Conservation (phyloP, 2,797 vertebrate species). For the Myripristis murdjan region DNA sequence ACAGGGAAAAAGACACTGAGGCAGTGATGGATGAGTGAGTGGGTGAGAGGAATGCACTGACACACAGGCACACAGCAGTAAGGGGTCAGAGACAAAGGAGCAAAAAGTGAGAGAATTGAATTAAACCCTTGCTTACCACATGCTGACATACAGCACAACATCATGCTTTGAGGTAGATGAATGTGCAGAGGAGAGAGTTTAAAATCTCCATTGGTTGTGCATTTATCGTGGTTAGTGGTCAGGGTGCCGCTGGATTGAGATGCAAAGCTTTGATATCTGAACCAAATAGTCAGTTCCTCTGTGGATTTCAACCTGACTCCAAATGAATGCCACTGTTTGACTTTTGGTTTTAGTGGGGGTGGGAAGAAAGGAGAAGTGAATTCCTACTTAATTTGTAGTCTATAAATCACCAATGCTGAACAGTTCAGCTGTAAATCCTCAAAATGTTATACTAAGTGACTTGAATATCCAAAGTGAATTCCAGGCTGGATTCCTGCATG, state of each 20-base stretch:
- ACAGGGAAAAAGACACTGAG: constrained; percentile 43
- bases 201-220: constrained; percentile 16
- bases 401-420: neutral
- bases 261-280: neutral
- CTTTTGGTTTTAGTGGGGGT: constrained; percentile 6
- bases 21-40: constrained; percentile 66
- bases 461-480: constrained; percentile 27
- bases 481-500: constrained; percentile 15
- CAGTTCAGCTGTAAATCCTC: neutral
- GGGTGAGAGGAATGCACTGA: constrained; percentile 76
- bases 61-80: constrained; percentile 37
- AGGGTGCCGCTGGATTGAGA: neutral
- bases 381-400: neutral
- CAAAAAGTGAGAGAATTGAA: constrained; percentile 49
- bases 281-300: no score
- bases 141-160: constrained; percentile 24
- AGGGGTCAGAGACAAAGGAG: constrained; percentile 50
- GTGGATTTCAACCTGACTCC: neutral
- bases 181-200: constrained; percentile 19
- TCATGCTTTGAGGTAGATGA: neutral
- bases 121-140: constrained; percentile 35
- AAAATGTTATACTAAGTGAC: neutral
- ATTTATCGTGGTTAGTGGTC: constrained; percentile 2
- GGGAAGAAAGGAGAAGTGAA: no score
- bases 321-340: constrained; percentile 16